Base-by-base conservation (phyloP, 2,113 vertebrate species). In the Vidua macroura region DNA sequence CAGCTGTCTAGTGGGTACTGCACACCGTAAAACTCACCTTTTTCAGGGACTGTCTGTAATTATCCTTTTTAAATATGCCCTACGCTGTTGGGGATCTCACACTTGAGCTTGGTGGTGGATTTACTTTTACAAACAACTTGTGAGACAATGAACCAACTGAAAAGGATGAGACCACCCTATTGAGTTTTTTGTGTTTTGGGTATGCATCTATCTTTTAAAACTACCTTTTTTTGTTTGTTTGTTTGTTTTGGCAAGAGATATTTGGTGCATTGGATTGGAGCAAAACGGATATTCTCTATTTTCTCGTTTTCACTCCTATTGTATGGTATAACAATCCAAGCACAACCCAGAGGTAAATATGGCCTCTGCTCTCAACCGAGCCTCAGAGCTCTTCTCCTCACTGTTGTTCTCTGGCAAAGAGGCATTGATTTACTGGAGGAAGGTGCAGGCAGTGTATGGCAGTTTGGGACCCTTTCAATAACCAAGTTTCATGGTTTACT, bases 401-500 rank as follows among this genome's bases (percentile, higher is more conserved):
- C 70, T 74, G 55, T 24, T 96, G 58, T 51, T 79, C 73, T 78
- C 62, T 83, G 72, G 60, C 78, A 90, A 53, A 84, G 56, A 86
- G 70, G 31, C 68, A 78, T 30, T 91, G 91, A 86, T 94, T 92
- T 83, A 82, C 53, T 37, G 79, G 51, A 70, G 79, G 79, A 84
- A 94, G 70, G 43, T 90, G 22, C 51, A 70, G 76, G 53, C 83
- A 51, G 52, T 35, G 31, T 53, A 37, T 37, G 69, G 30, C 53
- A 68, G 83, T 80, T 84, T 92, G 78, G 81, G 91, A 96, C 82
- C 68, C 15, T 82, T 86, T 83, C 52, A 79, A 74, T 93, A 96
- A 97, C 74, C 86, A 67, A 69, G 41, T 83, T 46, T 83, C 35
- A 90, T 74, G 56, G 63, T 87, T 95, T 95, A 78, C 79, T 84